These are phyloP conservation scores for Eurytoma californica DNA, from an alignment of 2,888 invertebrate species.

Conservation along the genomic window DNA sequence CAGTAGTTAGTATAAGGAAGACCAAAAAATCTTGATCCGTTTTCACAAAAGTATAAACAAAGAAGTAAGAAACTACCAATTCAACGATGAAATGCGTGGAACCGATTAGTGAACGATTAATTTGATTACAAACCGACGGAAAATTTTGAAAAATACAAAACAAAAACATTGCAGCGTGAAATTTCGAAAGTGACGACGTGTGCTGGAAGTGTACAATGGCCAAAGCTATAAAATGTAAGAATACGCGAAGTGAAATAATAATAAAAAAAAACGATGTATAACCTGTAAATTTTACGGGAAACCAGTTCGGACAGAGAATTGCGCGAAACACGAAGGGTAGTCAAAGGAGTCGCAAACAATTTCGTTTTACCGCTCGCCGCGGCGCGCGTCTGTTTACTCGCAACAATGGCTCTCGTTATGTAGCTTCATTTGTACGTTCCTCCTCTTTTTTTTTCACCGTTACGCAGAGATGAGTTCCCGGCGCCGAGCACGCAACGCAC, in stretches of 20 bases:
- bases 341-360: conserved; percentile 7
- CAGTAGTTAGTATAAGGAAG: conserved; percentile 47
- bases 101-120: conserved; percentile 18
- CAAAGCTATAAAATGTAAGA: conserved; percentile 41
- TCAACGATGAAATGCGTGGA: conserved; percentile 18
- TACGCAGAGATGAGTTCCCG: conserved; percentile 29
- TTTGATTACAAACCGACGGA: conserved; percentile 4
- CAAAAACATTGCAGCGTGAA: not conserved
- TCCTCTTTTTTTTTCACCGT: conserved; percentile 37
- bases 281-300: conserved; percentile 38
- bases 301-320: conserved; percentile 38
- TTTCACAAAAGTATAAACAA: conserved; percentile 39
- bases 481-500: not conserved
- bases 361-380: conserved; percentile 30
- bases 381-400: conserved; percentile 18
- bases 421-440: not conserved
- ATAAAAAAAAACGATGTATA: conserved; percentile 24
- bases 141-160: conserved; percentile 11
- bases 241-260: conserved; percentile 30
- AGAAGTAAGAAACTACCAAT: conserved; percentile 6
- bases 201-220: conserved; percentile 42
- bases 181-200: conserved; percentile 31
- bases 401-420: conserved; percentile 14
- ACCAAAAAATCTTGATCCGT: conserved; percentile 50
- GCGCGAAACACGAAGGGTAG: not conserved